Evolutionary conservation across 1,140 invertebrate species (phyloP), one percentile per base, ranked within the genome.

Genomic region (Pseudoatta argentina): DNA sequence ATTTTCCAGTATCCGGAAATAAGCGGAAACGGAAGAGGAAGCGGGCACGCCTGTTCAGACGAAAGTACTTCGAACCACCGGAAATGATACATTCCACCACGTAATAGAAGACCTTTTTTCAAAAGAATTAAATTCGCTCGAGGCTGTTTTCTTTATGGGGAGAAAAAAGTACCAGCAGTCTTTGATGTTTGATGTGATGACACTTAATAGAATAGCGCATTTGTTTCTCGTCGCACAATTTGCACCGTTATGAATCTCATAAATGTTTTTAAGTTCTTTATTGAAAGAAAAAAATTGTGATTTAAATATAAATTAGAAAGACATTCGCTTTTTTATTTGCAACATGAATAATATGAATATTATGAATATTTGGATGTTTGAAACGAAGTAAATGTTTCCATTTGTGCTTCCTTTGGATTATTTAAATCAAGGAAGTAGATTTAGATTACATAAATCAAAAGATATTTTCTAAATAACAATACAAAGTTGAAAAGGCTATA

Each of bases 21-120:
- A 90, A 89, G 86, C 57, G 86, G 88, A 90, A 93, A 85, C 91
- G 92, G 92, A 93, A 93, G 71, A 92, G 93, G 92, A 94, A 87
- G 85, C 71, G 79, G 92, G 90, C 92, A 92, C 91, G 87, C 92
- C 92, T 82, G 64, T 21, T 57, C 85, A n/a, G 16, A 64, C 51
- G 55, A 27, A 39, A 63, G 64, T 76, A 64, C 27, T 55, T 53
- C 63, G n/a, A 48, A 1, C 63, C 21, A 51, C 53, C 71, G 81
- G 72, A 87, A 66, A 67, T 85, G 24, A 16, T 51, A 18, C 51
- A 27, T 86, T 79, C 53, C 67, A 48, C 57, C 8, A 61, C 24
- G 69, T 63, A 73, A 83, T 83, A 24, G 67, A 21, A 24, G 39
- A 3, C 24, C 27, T 83, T 82, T 75, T 57, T 75, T 61, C n/a